A percentile compares a stretch with the other conserved stretches of the same genome.
Evolutionary conservation across 2,113 vertebrate species (phyloP).

Genomic region (Rousettus leschenaultii): DNA sequence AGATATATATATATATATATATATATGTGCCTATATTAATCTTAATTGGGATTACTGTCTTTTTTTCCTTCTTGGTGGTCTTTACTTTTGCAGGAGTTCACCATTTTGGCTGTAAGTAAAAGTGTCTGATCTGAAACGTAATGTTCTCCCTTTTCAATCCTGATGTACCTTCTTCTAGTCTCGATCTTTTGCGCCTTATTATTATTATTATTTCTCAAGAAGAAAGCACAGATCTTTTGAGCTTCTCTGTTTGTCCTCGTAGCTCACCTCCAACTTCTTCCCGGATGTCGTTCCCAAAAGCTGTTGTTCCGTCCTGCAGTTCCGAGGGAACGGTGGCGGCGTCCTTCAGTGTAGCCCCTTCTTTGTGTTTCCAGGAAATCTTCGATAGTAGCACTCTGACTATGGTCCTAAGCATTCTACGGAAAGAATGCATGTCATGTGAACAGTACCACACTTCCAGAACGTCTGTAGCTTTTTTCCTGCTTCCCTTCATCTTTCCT

Average conservation of each 20-base stretch:
- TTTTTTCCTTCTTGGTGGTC: constrained; percentile 89
- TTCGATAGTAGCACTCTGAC: constrained; percentile 77
- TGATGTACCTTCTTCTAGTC: constrained; percentile 79
- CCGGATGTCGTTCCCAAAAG: constrained; percentile 77
- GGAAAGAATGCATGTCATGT: constrained; percentile 82
- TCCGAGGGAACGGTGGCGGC: constrained; percentile 77
- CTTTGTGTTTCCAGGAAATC: constrained; percentile 71
- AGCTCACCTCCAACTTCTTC: constrained; percentile 77
- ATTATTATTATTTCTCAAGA: constrained; percentile 34
- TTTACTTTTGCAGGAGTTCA: constrained; percentile 95
- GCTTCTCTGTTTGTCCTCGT: constrained; percentile 81
- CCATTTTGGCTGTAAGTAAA: constrained; percentile 97
- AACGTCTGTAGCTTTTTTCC: constrained; percentile 72
- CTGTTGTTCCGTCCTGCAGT: constrained; percentile 73
- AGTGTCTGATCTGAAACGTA: constrained; percentile 80
- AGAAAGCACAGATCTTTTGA: constrained; percentile 78
- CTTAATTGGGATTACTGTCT: constrained; percentile 84
- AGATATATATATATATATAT: constrained; percentile 29
- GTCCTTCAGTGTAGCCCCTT: constrained; percentile 61
- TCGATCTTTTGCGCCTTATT: constrained; percentile 74
- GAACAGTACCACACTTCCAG: constrained; percentile 76
- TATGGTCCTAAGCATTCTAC: constrained; percentile 79
- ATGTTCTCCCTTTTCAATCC: constrained; percentile 78
- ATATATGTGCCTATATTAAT: constrained; percentile 47
- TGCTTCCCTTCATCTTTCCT: constrained; percentile 80